Conservation (phyloP, 1,140 invertebrate species). For the Tetragnatha versicolor region DNA sequence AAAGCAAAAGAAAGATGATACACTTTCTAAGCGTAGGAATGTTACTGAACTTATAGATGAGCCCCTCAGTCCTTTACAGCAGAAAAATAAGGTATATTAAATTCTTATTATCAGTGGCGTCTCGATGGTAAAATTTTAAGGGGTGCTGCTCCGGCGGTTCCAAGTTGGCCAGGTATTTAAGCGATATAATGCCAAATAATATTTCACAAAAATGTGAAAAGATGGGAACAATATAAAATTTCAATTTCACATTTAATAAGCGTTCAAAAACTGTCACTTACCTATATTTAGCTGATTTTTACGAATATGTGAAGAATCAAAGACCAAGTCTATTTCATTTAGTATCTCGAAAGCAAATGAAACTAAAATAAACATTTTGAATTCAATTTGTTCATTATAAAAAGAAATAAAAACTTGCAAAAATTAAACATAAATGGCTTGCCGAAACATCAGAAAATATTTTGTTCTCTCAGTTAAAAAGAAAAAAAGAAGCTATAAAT, state of each 20-base stretch:
- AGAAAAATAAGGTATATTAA: conserved; percentile 60
- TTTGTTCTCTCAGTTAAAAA: too few species aligned
- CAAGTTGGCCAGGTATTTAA: neutral
- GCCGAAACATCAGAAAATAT: too few species aligned
- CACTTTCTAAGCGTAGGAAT: conserved; percentile 89
- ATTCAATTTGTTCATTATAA: too few species aligned
- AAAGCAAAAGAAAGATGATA: conserved; percentile 93
- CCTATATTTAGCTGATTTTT: too few species aligned
- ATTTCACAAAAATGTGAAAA: neutral
- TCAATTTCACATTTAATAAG: neutral
- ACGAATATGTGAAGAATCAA: too few species aligned
- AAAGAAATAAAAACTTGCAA: too few species aligned
- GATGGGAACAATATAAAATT: neutral
- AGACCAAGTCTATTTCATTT: too few species aligned
- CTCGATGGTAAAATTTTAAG: neutral
- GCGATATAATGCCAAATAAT: neutral
- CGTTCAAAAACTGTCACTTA: neutral
- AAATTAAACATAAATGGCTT: too few species aligned
- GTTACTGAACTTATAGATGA: conserved; percentile 70
- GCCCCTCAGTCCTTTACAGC: conserved; percentile 66
- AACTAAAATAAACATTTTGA: too few species aligned
- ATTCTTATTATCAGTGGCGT: neutral
- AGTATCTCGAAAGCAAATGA: too few species aligned
- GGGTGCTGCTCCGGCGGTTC: neutral
- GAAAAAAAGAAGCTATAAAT: too few species aligned